Evolutionary conservation across 1,140 invertebrate genomes (phyloP), one percentile per base, ranked within the genome.

Genomic region (Zaprionus nigranus): DNA sequence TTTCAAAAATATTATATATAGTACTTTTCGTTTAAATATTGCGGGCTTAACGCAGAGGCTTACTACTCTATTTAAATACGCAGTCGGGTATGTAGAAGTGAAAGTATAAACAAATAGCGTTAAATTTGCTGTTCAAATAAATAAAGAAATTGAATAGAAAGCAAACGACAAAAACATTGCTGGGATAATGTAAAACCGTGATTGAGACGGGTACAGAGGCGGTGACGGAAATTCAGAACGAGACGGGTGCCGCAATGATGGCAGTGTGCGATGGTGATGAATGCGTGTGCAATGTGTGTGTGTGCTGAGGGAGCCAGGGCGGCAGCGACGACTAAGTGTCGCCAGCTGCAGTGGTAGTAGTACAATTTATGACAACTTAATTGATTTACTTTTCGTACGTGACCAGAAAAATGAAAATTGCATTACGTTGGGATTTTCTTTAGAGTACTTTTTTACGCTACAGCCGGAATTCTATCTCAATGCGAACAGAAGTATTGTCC

Each of bases 371-470:
- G 86, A 90, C 86, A 90, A 90, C 86, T 90, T 90, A 90, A 90
- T 90, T 90, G 86, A 90, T 90, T 90, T 90, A 90, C 86, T 90
- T 90, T 90, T 80, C 86, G 86, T 90, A 90, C 86, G 86, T 90
- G 86, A 90, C 86, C 86, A 90, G 86, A 90, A 90, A 90, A 90
- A 90, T 90, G 86, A 90, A 90, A 90, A 90, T 90, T 90, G 86
- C 87, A 90, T 90, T 90, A 90, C 82, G 86, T 77, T 81, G 82
- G 82, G 85, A 90, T 91, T 90, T 90, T 86, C 82, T 70, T 85
- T 82, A 38, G 84, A 77, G 64, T 77, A 67, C 51, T 75, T 79
- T 68, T 79, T 71, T 68, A 24, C 58, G 38, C 56, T 34, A 59
- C 58, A 67, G 63, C 72, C 79, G 85, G 85, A 90, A 74, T 90